Evolutionary conservation across 2,888 invertebrate genomes (phyloP).

Genomic region (Stegophylla sp.): DNA sequence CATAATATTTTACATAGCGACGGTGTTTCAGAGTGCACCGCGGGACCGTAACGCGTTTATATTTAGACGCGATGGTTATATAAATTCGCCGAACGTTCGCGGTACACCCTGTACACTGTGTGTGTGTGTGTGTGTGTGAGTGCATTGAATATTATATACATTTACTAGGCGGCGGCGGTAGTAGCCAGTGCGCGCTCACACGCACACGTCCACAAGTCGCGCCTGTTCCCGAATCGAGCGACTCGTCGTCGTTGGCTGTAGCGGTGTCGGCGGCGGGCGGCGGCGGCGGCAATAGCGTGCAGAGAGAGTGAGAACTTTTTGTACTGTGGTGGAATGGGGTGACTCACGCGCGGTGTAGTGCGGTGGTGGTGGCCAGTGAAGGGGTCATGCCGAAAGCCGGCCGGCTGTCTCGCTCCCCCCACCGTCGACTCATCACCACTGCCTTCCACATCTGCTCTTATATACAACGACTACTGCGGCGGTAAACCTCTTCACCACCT

Average conservation of each 20-base stretch:
- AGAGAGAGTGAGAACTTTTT: too few relatives aligned
- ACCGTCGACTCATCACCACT: neutral
- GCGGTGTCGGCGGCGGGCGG: neutral
- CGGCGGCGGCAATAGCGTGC: neutral
- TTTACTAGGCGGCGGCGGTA: neutral
- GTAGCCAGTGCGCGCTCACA: conserved; percentile 17
- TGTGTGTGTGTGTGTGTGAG: neutral
- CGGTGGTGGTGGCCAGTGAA: conserved; percentile 9
- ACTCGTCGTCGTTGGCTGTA: neutral
- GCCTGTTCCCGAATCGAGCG: conserved; percentile 22
- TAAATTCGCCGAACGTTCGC: too few relatives aligned
- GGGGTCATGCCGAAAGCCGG: conserved; percentile 53
- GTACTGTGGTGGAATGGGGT: neutral
- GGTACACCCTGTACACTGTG: neutral
- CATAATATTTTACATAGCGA: neutral
- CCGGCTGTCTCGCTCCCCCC: conserved; percentile 46
- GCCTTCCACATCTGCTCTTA: conserved; percentile 17
- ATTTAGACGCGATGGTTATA: too few relatives aligned
- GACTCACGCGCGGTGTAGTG: neutral
- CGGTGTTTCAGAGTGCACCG: too few relatives aligned
- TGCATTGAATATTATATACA: neutral
- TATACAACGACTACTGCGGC: neutral
- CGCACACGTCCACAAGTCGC: conserved; percentile 41
- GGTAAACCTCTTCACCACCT: neutral
- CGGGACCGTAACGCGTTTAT: too few relatives aligned